Evolutionary conservation across 2,113 vertebrate genomes (phyloP).

Genomic region (Oxygymnocypris stewartii): DNA sequence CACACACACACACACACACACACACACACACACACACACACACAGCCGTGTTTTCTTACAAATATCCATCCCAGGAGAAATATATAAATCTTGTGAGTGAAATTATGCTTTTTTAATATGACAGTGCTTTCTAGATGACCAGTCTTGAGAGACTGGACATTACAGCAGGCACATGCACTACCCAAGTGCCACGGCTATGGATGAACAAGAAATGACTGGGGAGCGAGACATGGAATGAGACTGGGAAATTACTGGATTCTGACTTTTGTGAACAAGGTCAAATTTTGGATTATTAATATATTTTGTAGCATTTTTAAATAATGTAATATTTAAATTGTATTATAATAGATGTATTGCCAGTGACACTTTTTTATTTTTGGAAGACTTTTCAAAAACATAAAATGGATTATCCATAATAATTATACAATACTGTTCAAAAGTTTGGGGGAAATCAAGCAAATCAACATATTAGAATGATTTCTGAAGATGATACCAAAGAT

Average conservation of each 20-base stretch:
- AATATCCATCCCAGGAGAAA: conserved; percentile 75
- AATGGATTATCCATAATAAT: background rate
- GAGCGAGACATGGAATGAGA: no score
- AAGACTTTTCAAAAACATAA: background rate
- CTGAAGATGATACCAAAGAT: background rate
- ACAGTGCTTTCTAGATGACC: conserved; percentile 66
- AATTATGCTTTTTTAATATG: conserved; percentile 73
- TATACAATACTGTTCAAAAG: background rate
- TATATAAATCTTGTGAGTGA: conserved; percentile 73
- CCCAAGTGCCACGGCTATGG: no score
- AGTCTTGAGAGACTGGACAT: conserved; percentile 50
- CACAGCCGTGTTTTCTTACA: conserved; percentile 56
- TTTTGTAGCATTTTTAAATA: no score
- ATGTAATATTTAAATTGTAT: no score
- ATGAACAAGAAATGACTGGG: background rate
- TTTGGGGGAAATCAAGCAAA: background rate
- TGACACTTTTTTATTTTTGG: background rate
- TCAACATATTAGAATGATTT: background rate
- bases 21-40: no score
- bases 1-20: no score
- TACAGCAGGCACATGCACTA: conserved; percentile 17
- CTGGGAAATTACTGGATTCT: no score
- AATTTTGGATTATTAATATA: background rate
- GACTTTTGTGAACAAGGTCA: background rate
- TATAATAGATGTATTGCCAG: no score